These are phyloP conservation scores for Bufo bufo DNA, from an alignment of 2,113 vertebrate genomes.

Conservation along the genomic window DNA sequence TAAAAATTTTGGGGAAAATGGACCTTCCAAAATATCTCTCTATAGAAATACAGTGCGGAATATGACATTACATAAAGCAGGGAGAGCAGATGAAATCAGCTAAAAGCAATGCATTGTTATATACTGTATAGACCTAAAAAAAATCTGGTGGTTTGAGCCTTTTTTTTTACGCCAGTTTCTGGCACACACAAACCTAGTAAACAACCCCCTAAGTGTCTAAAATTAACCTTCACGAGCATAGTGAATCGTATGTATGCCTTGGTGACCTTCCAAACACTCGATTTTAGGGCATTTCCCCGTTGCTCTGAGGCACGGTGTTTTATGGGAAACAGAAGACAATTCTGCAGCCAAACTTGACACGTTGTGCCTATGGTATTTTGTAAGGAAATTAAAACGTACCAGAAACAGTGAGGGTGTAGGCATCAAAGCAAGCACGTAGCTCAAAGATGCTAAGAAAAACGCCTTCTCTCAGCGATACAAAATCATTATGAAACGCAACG, in stretches of 20 bases:
- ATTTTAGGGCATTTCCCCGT: constrained; percentile 16
- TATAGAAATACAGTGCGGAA: too few relatives aligned
- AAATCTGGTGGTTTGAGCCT: neutral
- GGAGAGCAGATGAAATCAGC: too few relatives aligned
- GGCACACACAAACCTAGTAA: too few relatives aligned
- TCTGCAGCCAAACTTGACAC: neutral
- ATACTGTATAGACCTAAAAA: neutral
- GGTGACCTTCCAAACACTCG: constrained; percentile 31
- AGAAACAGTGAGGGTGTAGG: constrained; percentile 1
- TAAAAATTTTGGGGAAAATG: too few relatives aligned
- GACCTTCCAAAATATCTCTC: too few relatives aligned
- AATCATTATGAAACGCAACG: constrained; percentile 17
- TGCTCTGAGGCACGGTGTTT: neutral
- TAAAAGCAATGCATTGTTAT: too few relatives aligned
- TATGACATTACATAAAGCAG: too few relatives aligned
- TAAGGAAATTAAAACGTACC: constrained; percentile 20
- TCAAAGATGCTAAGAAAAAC: neutral
- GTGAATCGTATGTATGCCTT: constrained; percentile 21
- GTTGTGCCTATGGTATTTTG: constrained; percentile 32
- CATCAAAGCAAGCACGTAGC: neutral
- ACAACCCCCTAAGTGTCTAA: too few relatives aligned
- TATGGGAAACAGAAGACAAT: constrained; percentile 8
- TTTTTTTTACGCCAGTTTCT: too few relatives aligned
- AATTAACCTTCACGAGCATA: neutral
- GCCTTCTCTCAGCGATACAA: neutral